Conservation (phyloP, 2,888 invertebrate species). For the Acrobasis consociella region DNA sequence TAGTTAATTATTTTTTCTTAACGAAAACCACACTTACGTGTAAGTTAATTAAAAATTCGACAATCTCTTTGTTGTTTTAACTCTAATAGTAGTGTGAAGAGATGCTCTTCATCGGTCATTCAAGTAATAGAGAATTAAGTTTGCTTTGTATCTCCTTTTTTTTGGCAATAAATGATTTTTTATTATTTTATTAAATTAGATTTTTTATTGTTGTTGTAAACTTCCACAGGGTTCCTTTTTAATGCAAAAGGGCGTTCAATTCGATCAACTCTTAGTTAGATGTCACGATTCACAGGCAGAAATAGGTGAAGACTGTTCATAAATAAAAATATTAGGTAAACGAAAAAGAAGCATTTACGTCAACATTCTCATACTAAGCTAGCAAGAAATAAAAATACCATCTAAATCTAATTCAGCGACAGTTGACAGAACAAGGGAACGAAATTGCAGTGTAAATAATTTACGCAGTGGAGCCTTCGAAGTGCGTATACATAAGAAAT, state of each 20-base stretch:
- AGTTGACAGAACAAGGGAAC: constrained; percentile 21
- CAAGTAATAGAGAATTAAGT: too few species aligned
- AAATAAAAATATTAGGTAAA: not conserved
- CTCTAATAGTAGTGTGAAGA: too few species aligned
- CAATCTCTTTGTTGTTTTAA: too few species aligned
- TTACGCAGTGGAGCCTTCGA: constrained; percentile 14
- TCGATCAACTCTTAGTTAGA: not conserved
- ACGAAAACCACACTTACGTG: too few species aligned
- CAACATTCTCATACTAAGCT: not conserved
- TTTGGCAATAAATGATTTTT: too few species aligned
- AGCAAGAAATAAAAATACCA: not conserved
- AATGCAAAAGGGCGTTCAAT: not conserved
- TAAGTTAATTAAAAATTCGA: too few species aligned
- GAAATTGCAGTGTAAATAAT: constrained; percentile 21
- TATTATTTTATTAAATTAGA: too few species aligned
- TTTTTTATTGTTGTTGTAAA: too few species aligned
- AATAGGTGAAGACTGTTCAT: not conserved
- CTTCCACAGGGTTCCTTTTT: not conserved
- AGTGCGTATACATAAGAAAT: constrained; percentile 18
- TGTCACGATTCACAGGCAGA: too few species aligned
- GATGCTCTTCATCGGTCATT: too few species aligned
- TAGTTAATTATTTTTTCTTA: too few species aligned
- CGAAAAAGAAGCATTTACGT: not conserved
- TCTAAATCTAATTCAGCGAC: constrained; percentile 5
- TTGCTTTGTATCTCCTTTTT: too few species aligned